These are phyloP conservation scores for Melanerpes formicivorus DNA, from an alignment of 2,113 vertebrate genomes.

Conservation along the genomic window DNA sequence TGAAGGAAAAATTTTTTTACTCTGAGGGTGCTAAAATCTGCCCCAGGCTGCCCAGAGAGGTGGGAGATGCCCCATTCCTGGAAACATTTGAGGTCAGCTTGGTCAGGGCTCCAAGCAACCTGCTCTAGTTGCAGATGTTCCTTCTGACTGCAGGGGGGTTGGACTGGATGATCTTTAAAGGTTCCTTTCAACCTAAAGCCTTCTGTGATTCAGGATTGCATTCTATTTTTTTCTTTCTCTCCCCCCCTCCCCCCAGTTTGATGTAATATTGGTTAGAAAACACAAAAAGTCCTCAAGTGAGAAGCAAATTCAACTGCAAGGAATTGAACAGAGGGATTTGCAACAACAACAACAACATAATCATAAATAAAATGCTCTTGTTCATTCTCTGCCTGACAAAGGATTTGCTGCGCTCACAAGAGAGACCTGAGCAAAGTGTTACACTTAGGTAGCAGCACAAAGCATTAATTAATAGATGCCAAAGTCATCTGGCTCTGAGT, in stretches of 20 bases:
- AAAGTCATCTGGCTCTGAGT: conserved; percentile 17
- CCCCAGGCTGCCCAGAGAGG: no score
- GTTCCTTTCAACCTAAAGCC: no score
- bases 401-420: not conserved
- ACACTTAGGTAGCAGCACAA: not conserved
- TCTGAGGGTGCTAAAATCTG: no score
- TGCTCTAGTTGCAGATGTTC: no score
- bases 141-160: no score
- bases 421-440: not conserved
- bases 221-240: not conserved
- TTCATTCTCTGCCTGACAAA: not conserved
- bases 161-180: no score
- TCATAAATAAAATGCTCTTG: not conserved
- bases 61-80: no score
- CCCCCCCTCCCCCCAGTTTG: not conserved
- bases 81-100: no score
- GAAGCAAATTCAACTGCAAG: not conserved
- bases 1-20: no score
- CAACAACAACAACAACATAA: not conserved
- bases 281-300: not conserved
- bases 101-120: no score
- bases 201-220: no score
- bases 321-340: not conserved
- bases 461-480: conserved; percentile 29
- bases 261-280: not conserved